These are phyloP conservation scores for Lithophane socia DNA, from an alignment of 2,888 invertebrate species.

Conservation along the genomic window DNA sequence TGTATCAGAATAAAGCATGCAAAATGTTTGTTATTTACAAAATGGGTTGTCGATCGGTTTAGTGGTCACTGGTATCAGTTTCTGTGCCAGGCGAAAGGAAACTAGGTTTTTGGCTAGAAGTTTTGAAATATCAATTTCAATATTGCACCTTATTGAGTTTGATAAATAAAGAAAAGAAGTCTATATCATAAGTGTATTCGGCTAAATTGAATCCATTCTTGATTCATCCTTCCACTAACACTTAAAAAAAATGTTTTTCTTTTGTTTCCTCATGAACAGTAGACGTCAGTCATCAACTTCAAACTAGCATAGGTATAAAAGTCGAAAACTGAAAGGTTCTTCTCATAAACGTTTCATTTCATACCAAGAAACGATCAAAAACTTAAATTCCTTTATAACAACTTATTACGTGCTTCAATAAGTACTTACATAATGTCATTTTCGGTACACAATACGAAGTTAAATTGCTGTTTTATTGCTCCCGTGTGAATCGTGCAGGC, in stretches of 20 bases:
- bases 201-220: not conserved
- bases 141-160: not conserved
- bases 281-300: not conserved
- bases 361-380: conserved; percentile 7
- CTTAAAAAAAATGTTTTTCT: not conserved
- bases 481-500: conserved; percentile 52
- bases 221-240: too few species aligned
- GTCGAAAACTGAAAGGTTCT: not conserved
- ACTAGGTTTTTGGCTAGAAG: not conserved
- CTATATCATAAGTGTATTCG: too few species aligned
- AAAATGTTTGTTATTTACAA: conserved; percentile 18
- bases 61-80: too few species aligned
- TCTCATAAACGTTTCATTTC: not conserved
- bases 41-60: not conserved
- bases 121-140: not conserved
- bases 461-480: conserved; percentile 65
- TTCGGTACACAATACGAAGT: conserved; percentile 58
- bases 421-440: conserved; percentile 44
- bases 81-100: not conserved
- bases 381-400: not conserved
- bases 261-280: not conserved
- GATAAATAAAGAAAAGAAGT: not conserved
- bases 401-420: conserved; percentile 44
- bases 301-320: not conserved
- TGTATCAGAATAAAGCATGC: conserved; percentile 17